Conservation (phyloP, 1,140 invertebrate genomes). For the Drosophila albomicans region DNA sequence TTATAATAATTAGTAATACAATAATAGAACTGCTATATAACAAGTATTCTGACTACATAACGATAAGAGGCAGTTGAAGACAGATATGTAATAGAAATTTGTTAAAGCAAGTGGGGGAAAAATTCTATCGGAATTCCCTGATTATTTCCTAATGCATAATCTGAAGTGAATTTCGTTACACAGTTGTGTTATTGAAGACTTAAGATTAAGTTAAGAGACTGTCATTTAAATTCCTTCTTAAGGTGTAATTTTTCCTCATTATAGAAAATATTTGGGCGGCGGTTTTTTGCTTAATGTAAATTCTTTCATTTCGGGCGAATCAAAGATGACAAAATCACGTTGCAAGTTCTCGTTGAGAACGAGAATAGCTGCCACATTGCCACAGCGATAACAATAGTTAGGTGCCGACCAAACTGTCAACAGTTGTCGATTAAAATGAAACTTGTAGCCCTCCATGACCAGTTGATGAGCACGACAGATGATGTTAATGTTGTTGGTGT, state of each 20-base stretch:
- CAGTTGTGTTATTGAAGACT: no score
- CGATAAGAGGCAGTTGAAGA: no score
- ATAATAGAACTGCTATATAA: no score
- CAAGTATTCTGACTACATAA: no score
- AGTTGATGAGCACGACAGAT: slow-evolving; percentile 99
- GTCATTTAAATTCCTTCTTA: no score
- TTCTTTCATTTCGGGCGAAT: slow-evolving; percentile 93
- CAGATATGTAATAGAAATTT: no score
- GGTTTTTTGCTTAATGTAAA: slow-evolving; percentile 99
- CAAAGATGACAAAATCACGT: slow-evolving; percentile 99
- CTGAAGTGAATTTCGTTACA: no score
- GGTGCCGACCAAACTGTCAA: slow-evolving; percentile 99
- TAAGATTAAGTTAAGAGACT: no score
- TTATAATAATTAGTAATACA: no score
- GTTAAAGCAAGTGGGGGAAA: no score
- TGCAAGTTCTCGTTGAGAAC: slow-evolving; percentile 98
- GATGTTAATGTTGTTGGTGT: slow-evolving; percentile 98
- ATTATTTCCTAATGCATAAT: no score
- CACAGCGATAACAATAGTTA: slow-evolving; percentile 99
- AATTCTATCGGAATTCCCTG: no score
- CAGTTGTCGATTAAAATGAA: slow-evolving; percentile 99
- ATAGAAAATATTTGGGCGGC: slow-evolving; percentile 99
- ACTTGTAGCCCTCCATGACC: slow-evolving; percentile 99
- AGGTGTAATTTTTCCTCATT: slow-evolving; percentile 73
- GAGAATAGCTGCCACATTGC: slow-evolving; percentile 99